Percentiles rank a stretch among this genome's conserved stretches.
Conservation (phyloP, 2,797 vertebrate species). For the Scomberomorus guttatus region DNA sequence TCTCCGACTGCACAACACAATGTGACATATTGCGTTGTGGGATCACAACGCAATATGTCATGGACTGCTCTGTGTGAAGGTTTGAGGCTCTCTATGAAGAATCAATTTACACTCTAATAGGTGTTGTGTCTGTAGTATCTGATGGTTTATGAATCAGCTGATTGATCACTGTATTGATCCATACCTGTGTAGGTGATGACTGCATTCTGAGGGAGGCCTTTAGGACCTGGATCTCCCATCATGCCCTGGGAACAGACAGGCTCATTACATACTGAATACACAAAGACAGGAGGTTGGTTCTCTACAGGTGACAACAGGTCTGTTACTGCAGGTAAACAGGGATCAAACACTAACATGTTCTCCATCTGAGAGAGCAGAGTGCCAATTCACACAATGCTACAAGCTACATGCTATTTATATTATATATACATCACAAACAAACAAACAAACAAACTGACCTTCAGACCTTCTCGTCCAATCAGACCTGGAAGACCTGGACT, state of each 20-base stretch:
- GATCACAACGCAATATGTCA: no score
- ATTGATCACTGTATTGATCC: background rate
- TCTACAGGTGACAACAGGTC: no score
- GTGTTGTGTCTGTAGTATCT: background rate
- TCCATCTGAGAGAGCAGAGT: no score
- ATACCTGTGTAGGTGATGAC: constrained; percentile 67
- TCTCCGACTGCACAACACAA: no score
- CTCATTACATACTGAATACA: constrained; percentile 4
- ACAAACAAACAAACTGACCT: constrained; percentile 65
- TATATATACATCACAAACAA: background rate
- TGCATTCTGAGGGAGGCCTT: constrained; percentile 54
- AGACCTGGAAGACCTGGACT: constrained; percentile 81
- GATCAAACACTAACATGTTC: no score
- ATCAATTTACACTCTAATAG: no score
- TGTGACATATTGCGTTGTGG: no score
- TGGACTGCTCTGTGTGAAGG: no score
- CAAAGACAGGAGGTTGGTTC: no score
- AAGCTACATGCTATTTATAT: background rate
- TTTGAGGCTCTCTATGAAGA: no score
- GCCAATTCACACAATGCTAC: no score
- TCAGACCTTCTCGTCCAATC: constrained; percentile 79
- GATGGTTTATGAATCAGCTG: background rate
- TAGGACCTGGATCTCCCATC: constrained; percentile 73
- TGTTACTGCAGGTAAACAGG: no score
- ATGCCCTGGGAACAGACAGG: constrained; percentile 73